phyloP scores from a whole-genome alignment of 2,797 vertebrate species.

The Caiman crocodilus region DNA sequence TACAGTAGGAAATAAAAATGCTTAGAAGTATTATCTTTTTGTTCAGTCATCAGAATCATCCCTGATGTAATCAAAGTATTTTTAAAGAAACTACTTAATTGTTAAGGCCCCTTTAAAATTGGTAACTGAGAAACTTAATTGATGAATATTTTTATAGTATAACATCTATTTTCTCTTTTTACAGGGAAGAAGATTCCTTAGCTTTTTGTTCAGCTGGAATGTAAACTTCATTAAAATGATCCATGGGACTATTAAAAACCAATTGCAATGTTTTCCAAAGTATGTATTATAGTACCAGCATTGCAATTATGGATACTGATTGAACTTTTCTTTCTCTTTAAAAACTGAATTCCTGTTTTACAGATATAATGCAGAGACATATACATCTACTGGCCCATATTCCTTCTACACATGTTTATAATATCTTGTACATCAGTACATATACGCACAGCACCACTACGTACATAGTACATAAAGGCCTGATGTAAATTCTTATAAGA shows the following conservation, averaged over 20 bases:
- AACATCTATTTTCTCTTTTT: constrained; percentile 4
- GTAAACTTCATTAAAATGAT: constrained; percentile 91
- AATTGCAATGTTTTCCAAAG: constrained; percentile 91
- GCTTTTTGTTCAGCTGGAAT: constrained; percentile 94
- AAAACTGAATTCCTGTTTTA: background rate
- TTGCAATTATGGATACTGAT: constrained; percentile 30
- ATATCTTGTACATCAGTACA: background rate
- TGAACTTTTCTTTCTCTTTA: constrained; percentile 6
- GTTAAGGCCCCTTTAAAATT: too few relatives aligned
- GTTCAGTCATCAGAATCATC: background rate
- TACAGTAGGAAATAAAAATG: background rate
- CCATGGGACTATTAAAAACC: constrained; percentile 95
- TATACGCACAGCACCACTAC: background rate
- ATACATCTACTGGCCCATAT: background rate
- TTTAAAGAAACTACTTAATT: too few relatives aligned
- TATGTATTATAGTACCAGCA: constrained; percentile 75
- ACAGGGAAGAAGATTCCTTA: constrained; percentile 94
- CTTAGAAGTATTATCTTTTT: background rate
- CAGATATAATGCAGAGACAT: constrained; percentile 5
- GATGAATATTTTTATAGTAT: background rate
- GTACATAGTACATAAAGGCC: too few relatives aligned
- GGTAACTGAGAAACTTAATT: background rate
- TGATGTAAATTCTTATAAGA: too few relatives aligned
- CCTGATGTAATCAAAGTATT: background rate
- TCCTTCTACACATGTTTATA: constrained; percentile 16